Base-by-base conservation (phyloP, 2,888 invertebrate species). In the Torymus tubicola region DNA sequence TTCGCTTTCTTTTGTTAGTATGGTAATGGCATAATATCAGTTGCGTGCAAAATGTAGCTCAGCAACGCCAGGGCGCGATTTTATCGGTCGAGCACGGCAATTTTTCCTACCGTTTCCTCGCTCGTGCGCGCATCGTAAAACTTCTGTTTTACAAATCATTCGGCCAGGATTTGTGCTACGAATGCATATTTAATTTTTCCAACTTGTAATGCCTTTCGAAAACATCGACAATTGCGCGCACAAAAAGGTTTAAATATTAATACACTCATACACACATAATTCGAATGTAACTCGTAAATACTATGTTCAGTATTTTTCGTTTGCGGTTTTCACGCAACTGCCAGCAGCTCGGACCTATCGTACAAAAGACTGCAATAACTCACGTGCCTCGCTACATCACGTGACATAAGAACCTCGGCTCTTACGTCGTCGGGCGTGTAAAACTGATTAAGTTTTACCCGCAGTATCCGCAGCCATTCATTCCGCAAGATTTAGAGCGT, bases 391-490 rank as follows among this genome's bases (percentile, higher is more conserved):
- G 24, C 13, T 13, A 13, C 18, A 50, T 21, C 61, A 13, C 57
- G 65, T 65, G 65, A 65, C 71, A 71, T 71, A 67, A 71, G 16
- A 57, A 8, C 31, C 31, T 31, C 3, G 31, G 31, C 65, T 14
- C 68, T 76, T 76, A 63, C 63, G 18, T 69, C 69, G 69, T 5
- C 18, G 21, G 63, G 60, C 78, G 58, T 65, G 64, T 67, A 58
- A 72, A 78, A 72, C 65, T 60, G 63, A 77, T 77, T 72, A 78
- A 60, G 52, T 67, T 76, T 69, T 76, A 18, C 16, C 18, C 55
- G 3, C 64, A 18, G 55, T 57, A 21, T 10, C n/a, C 68, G 21
- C 53, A 42, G 42, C 42, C 63, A 70, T 69, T 77, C 63, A 70
- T 77, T 70, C 55, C 21, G 21, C 70, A 57, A 77, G 70, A 77